A percentile compares a stretch with the other conserved stretches of the same genome.
Evolutionary conservation across 2,888 invertebrate species (phyloP).

Genomic region (Protodeltote pygarga): DNA sequence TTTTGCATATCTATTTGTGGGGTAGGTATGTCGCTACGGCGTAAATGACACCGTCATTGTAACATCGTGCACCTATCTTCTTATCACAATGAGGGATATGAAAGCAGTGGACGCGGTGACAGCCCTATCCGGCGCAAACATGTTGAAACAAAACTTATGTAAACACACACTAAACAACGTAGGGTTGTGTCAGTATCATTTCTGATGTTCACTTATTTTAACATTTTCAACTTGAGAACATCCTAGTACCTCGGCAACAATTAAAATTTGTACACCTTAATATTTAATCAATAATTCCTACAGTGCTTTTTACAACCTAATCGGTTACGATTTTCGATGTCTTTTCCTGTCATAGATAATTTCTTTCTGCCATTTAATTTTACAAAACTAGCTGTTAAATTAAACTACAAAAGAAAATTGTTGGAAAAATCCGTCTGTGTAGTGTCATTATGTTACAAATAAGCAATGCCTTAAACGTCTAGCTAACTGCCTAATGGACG

Average conservation of each 20-base stretch:
- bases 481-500: constrained; percentile 51
- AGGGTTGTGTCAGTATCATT: constrained; percentile 36
- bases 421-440: neutral
- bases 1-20: constrained; percentile 30
- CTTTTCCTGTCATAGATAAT: no score
- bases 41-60: constrained; percentile 61
- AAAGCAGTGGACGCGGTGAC: constrained; percentile 43
- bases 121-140: constrained; percentile 41
- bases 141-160: constrained; percentile 36
- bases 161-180: constrained; percentile 32
- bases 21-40: constrained; percentile 40
- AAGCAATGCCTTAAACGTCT: constrained; percentile 20
- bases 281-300: no score
- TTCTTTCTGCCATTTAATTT: no score
- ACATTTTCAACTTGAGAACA: no score
- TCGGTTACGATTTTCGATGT: no score
- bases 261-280: no score
- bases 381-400: no score
- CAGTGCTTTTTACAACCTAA: no score
- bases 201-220: constrained; percentile 19
- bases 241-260: no score
- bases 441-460: constrained; percentile 14
- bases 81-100: constrained; percentile 51
- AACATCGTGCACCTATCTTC: constrained; percentile 57
- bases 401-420: neutral